Evolutionary conservation across 2,113 vertebrate species (phyloP), one percentile per base, ranked within the genome.

Genomic region (Gasterosteus aculeatus): DNA sequence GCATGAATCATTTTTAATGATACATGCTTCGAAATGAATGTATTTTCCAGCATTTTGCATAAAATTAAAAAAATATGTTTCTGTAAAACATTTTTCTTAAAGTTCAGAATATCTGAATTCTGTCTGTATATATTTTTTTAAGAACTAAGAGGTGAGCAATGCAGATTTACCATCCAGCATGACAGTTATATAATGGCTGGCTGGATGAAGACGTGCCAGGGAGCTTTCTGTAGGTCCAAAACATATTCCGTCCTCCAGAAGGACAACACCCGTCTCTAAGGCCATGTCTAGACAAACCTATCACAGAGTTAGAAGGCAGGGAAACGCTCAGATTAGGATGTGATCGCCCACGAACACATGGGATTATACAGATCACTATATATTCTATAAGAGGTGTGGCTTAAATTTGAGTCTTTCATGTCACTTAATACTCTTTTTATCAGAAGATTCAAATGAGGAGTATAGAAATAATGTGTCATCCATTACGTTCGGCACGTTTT

Each of bases 271-370:
- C 83, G 71, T 49, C 69, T 81, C 74, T 90, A 87, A 91, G 73
- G 81, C 86, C 66, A 10, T 66, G 91, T 90, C 89, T 88, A 89
- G 88, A 90, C 85, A 77, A 88, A 85, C 63, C 83, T 86, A 88
- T 88, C 85, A 86, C 83, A n/a, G 56, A 78, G 85, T 89, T 90
- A 83, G 80, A 85, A 87, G 78, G 85, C 78, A 60, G 54, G 29
- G 73, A 81, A 88, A 85, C 35, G 11, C 72, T 42, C 0, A 74
- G 88, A 91, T 91, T 90, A 92, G 84, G 46, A 64, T 89, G 84
- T 81, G 84, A 91, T 91, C 89, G 82, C 82, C 49, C 75, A 67
- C n/a, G 12, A 47, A 63, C 69, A 41, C 67, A 26, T 19, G 4
- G 76, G 88, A 87, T 89, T 85, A 91, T 82, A 77, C 60, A 51